Base-by-base conservation (phyloP, 2,797 vertebrate genomes). In the Enteromius fasciolatus region DNA sequence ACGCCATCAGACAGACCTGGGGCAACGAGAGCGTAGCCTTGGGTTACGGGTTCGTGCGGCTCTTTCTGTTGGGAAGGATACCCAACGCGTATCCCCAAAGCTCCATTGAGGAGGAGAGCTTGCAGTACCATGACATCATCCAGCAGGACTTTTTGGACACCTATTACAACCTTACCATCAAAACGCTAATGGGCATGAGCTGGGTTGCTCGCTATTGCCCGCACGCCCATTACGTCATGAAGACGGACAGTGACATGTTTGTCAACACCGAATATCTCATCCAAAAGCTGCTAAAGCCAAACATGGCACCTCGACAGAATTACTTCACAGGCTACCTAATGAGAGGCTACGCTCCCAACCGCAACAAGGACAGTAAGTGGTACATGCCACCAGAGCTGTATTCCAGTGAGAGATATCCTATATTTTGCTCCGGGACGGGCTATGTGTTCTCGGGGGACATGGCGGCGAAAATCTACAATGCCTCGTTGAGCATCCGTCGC, bases 191-290 rank as follows among this genome's bases (percentile, higher is more conserved):
- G 98, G 98, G 97, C 67, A 97, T 99, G 97, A 97, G 98, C 91
- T 99, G 98, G 98, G 98, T 99, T 54, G 96, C 98, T 31, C 96
- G 95, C 39, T 94, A 96, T 59, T 99, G 98, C 89, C 95, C 97
- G 8, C 93, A 89, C 0, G 95, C 94, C 84, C 92, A 92, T 0
- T 99, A 99, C 0, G 97, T 99, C 85, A 99, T 99, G 98, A 99
- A 99, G 93, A 99, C 98, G 0, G 98, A 99, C 93, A 99, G 98
- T 2, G 98, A 99, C 91, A 99, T 99, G 98, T 99, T 99, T 90
- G 97, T 99, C 89, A 99, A 99, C 78, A 98, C 97, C 0, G 98
- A 99, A 61, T 99, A 99, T 92, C 96, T 99, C 92, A 96, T 99
- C 91, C 96, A 98, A 83, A 99, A 99, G 93, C 94, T 99, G 87